phyloP scores from a whole-genome alignment of 92 coral and sea anemone genomes.

The Bergia puertoricense region DNA sequence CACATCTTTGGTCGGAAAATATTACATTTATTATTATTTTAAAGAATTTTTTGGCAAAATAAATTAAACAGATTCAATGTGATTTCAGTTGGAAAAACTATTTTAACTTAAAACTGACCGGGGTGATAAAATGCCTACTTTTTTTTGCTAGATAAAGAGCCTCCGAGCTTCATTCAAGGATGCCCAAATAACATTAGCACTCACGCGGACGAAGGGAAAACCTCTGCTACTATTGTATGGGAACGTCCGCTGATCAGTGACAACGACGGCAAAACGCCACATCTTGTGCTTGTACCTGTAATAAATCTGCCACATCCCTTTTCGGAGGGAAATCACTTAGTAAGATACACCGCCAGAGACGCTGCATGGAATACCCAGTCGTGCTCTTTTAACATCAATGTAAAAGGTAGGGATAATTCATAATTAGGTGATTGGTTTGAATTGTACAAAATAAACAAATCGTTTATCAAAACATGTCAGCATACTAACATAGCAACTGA shows the following conservation, averaged over 20 bases:
- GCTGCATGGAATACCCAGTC: neutral
- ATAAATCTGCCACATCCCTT: neutral
- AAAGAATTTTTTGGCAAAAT: neutral
- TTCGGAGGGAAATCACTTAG: neutral
- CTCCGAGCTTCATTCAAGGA: conserved; percentile 14
- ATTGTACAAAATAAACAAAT: too few species aligned
- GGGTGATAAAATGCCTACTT: neutral
- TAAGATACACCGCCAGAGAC: neutral
- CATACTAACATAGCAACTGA: too few species aligned
- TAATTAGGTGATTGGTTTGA: too few species aligned
- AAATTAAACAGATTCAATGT: neutral
- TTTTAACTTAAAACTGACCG: neutral
- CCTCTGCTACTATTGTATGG: conserved; percentile 54
- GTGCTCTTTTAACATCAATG: neutral
- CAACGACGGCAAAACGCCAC: conserved; percentile 45
- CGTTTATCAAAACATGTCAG: too few species aligned
- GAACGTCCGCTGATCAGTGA: conserved; percentile 49
- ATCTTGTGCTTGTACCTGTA: conserved; percentile 38
- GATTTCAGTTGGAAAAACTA: neutral
- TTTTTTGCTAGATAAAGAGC: conserved; percentile 21
- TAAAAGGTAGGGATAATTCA: neutral
- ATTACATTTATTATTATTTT: too few species aligned
- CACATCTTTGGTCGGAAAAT: too few species aligned
- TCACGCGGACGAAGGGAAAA: conserved; percentile 48
- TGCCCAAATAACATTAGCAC: conserved; percentile 10